These are phyloP conservation scores for Dufourea novaeangliae DNA, from an alignment of 1,140 invertebrate genomes.

Conservation along the genomic window DNA sequence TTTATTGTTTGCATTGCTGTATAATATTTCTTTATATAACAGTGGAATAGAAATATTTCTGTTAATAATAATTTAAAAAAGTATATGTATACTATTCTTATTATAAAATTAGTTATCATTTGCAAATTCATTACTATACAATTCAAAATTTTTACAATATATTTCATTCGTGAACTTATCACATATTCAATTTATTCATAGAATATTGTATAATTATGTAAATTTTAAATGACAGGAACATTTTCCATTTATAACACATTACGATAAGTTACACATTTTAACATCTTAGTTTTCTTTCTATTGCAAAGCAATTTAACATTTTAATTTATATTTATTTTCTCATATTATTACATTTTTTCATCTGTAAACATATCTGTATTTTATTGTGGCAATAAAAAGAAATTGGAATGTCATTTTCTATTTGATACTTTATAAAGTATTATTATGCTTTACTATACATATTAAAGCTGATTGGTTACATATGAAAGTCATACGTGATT, in stretches of 20 bases:
- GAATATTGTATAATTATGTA: constrained; percentile 28
- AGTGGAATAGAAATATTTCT: constrained; percentile 13
- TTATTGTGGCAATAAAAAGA: constrained; percentile 53
- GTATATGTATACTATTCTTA: background rate
- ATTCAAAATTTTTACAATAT: constrained; percentile 3
- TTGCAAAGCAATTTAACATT: constrained; percentile 13
- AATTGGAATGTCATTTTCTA: constrained; percentile 23
- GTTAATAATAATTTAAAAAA: constrained; percentile 14
- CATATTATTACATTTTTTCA: constrained; percentile 43
- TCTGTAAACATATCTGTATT: constrained; percentile 44
- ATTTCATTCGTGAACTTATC: constrained; percentile 13
- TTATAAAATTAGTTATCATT: constrained; percentile 8
- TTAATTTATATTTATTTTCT: constrained; percentile 41
- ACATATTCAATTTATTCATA: background rate
- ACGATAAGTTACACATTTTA: constrained; percentile 13
- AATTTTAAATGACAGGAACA: constrained; percentile 12
- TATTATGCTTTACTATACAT: constrained; percentile 30
- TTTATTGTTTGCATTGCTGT: constrained; percentile 11
- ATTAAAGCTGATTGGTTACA: constrained; percentile 5
- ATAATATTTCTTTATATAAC: background rate
- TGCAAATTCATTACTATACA: constrained; percentile 8
- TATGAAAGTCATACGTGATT: constrained; percentile 17
- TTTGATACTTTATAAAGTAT: constrained; percentile 39
- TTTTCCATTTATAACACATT: background rate
- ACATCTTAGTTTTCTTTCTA: constrained; percentile 10